These are phyloP conservation scores for Colletes collaris DNA, from an alignment of 2,888 invertebrate species.

Conservation along the genomic window DNA sequence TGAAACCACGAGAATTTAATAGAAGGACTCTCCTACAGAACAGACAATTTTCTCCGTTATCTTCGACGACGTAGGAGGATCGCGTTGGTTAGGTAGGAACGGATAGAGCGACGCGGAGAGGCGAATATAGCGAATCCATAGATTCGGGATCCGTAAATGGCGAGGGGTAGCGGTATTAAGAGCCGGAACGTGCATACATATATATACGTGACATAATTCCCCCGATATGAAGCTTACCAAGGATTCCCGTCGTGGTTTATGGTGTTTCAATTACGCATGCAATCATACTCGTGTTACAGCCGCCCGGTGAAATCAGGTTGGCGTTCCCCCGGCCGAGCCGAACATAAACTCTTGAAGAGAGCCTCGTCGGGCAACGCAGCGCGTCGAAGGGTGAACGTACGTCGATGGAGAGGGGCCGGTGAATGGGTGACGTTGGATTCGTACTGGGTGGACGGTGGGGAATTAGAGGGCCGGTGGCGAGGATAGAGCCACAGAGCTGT, in stretches of 20 bases:
- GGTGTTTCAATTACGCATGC: conserved; percentile 76
- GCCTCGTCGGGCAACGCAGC: conserved; percentile 2
- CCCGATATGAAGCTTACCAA: conserved; percentile 68
- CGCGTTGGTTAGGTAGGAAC: conserved; percentile 2
- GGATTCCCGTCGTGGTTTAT: conserved; percentile 64
- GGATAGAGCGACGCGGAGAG: conserved; percentile 19
- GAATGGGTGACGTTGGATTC: conserved; percentile 19
- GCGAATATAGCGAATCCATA: not conserved
- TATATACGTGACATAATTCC: conserved; percentile 62
- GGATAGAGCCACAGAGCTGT: conserved; percentile 53
- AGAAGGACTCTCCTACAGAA: conserved; percentile 58
- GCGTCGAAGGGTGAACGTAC: conserved; percentile 29
- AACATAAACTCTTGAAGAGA: conserved; percentile 61
- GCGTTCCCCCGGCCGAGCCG: conserved; percentile 27
- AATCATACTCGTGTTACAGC: conserved; percentile 73
- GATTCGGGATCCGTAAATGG: conserved; percentile 50
- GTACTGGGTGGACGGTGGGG: conserved; percentile 4
- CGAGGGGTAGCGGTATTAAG: conserved; percentile 40
- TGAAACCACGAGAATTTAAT: conserved; percentile 68
- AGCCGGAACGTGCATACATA: not conserved
- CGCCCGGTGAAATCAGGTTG: conserved; percentile 17
- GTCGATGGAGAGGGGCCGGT: conserved; percentile 22
- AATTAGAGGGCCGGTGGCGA: not conserved
- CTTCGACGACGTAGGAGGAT: conserved; percentile 49
- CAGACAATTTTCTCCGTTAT: conserved; percentile 67